phyloP scores from a whole-genome alignment of 2,113 vertebrate species.

The Spea bombifrons region DNA sequence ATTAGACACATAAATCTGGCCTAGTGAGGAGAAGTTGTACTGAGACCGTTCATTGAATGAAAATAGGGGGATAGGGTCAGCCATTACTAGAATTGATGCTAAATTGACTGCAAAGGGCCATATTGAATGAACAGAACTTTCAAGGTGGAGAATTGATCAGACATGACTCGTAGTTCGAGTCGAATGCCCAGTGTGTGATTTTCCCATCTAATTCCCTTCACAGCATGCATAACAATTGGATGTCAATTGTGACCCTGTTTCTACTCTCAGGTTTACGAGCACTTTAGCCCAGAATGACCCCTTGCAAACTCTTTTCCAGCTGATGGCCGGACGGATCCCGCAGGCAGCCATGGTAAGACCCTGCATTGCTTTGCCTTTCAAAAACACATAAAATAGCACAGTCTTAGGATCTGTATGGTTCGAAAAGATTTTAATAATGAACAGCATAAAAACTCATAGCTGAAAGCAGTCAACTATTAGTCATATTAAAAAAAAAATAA shows the following conservation, averaged over 20 bases:
- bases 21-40: neutral
- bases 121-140: conserved; percentile 36
- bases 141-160: conserved; percentile 22
- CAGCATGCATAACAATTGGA: neutral
- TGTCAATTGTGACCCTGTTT: conserved; percentile 1
- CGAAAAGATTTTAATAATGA: no score
- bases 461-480: no score
- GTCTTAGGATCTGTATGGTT: no score
- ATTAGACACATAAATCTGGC: neutral
- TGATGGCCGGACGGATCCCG: conserved; percentile 83
- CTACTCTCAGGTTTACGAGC: conserved; percentile 78
- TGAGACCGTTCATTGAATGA: conserved; percentile 19
- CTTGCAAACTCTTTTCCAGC: conserved; percentile 87
- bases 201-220: conserved; percentile 18
- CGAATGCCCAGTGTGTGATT: neutral
- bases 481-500: no score
- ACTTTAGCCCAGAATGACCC: conserved; percentile 78
- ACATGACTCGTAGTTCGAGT: conserved; percentile 13
- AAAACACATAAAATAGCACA: neutral
- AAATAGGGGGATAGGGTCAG: conserved; percentile 3
- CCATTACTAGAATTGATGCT: conserved; percentile 37
- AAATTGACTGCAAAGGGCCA: conserved; percentile 22
- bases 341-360: conserved; percentile 72
- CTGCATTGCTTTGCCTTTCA: neutral
- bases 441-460: no score